phyloP scores from a whole-genome alignment of 2,797 vertebrate species.

The Bradypodion ventrale region DNA sequence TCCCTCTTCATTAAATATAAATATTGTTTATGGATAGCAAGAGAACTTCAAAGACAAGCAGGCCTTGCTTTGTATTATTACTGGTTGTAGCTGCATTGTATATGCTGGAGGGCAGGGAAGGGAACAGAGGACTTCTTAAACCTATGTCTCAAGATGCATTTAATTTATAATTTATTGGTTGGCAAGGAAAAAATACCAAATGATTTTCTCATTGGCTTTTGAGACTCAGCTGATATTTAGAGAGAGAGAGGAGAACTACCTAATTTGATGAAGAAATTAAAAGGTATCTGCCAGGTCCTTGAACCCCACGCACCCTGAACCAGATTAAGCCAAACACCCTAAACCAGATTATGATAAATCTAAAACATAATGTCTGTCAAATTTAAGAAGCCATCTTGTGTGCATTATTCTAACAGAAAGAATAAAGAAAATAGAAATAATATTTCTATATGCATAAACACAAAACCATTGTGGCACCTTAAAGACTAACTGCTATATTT shows the following conservation, averaged over 20 bases:
- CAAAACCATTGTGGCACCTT: too few relatives aligned
- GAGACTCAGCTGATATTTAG: background rate
- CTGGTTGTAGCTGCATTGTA: background rate
- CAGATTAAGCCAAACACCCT: background rate
- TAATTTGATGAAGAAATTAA: background rate
- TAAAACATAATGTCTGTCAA: background rate
- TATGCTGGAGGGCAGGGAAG: background rate
- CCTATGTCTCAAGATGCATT: background rate
- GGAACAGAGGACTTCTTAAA: too few relatives aligned
- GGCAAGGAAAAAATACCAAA: background rate
- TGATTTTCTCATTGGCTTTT: background rate
- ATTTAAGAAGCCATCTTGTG: too few relatives aligned
- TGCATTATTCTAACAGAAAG: background rate
- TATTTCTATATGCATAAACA: too few relatives aligned
- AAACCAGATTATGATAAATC: background rate
- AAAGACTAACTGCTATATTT: too few relatives aligned
- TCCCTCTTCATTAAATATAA: conserved; percentile 62
- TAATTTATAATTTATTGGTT: background rate
- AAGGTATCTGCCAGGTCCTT: background rate
- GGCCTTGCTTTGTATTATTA: conserved; percentile 28
- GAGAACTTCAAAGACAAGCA: conserved; percentile 41
- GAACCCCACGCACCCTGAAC: background rate
- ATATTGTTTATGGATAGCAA: conserved; percentile 54
- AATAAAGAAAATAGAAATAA: background rate
- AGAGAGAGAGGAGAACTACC: background rate